Evolutionary conservation across 2,113 vertebrate species (phyloP).

Genomic region (Prochilodus magdalenae): DNA sequence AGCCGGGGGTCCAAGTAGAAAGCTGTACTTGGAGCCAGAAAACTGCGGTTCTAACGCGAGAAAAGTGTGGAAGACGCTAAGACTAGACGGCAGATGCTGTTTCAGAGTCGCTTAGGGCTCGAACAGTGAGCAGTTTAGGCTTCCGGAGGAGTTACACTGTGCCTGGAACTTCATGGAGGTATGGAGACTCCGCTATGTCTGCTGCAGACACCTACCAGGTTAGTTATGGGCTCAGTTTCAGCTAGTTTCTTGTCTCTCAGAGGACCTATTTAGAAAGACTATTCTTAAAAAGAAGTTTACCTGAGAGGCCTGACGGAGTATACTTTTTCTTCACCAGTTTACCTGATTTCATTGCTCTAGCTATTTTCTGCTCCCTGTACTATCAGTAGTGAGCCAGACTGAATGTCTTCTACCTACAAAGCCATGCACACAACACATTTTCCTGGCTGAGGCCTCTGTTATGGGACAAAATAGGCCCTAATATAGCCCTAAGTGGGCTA

Average conservation of each 20-base stretch:
- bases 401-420: not conserved
- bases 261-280: not conserved
- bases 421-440: not conserved
- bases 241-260: not conserved
- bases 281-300: not conserved
- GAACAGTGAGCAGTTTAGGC: not conserved
- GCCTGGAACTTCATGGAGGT: slow-evolving; percentile 3
- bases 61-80: slow-evolving; percentile 5
- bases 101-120: not conserved
- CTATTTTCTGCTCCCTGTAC: not conserved
- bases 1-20: slow-evolving; percentile 19
- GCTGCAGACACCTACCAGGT: slow-evolving; percentile 14
- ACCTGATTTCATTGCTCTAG: not conserved
- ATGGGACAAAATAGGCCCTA: not conserved
- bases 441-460: not conserved
- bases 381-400: not conserved
- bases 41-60: not conserved
- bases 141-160: not conserved
- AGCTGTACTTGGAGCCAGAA: not conserved
- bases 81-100: not conserved
- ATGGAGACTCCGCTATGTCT: slow-evolving; percentile 8
- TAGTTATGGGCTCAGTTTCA: not conserved
- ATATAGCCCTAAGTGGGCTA: not conserved
- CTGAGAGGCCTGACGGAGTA: not conserved
- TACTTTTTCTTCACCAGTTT: not conserved